These are phyloP conservation scores for Heterodera carotae DNA, from an alignment of 1,140 invertebrate genomes.

Conservation along the genomic window DNA sequence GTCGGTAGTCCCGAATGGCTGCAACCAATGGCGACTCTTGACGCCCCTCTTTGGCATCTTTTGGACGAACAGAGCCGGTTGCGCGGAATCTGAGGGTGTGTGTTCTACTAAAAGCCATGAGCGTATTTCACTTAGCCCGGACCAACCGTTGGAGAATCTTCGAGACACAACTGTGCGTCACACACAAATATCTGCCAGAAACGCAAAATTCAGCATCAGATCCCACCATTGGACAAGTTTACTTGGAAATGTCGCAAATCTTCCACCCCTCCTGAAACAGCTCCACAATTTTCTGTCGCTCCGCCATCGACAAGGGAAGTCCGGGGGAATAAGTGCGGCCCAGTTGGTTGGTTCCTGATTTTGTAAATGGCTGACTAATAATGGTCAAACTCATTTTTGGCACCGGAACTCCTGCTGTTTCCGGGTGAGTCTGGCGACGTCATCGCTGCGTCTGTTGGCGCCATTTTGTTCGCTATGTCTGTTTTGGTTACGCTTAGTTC, in stretches of 20 bases:
- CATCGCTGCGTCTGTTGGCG: background rate
- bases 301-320: slow-evolving; percentile 58
- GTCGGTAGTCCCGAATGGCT: slow-evolving; percentile 59
- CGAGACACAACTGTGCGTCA: slow-evolving; percentile 63
- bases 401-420: slow-evolving; percentile 25
- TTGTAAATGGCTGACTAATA: no score
- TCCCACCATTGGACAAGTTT: background rate
- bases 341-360: slow-evolving; percentile 60
- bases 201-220: background rate
- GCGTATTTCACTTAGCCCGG: background rate
- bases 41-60: slow-evolving; percentile 63
- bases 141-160: slow-evolving; percentile 62
- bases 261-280: slow-evolving; percentile 64
- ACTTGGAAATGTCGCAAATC: slow-evolving; percentile 64
- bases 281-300: slow-evolving; percentile 59
- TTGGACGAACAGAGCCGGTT: slow-evolving; percentile 60
- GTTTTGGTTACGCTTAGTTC: slow-evolving; percentile 9
- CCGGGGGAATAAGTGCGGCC: slow-evolving; percentile 61
- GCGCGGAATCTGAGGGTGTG: slow-evolving; percentile 53
- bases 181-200: slow-evolving; percentile 48
- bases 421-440: slow-evolving; percentile 6
- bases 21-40: slow-evolving; percentile 59
- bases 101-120: background rate
- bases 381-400: background rate
- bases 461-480: background rate